These are phyloP conservation scores for Sipha maydis DNA, from an alignment of 2,888 invertebrate species.

Conservation along the genomic window DNA sequence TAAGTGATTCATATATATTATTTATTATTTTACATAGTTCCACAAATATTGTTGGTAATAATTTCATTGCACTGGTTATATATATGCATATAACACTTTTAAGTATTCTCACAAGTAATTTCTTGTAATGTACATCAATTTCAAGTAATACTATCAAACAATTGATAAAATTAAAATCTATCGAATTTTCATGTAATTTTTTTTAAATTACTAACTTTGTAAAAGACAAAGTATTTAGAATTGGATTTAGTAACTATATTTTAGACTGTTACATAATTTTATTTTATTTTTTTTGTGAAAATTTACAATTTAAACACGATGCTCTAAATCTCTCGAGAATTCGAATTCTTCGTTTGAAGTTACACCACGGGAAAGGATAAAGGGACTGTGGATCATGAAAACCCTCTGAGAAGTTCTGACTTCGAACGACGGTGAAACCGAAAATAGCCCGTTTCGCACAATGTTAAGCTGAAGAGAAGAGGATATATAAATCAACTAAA, in stretches of 20 bases:
- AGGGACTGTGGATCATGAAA: slow-evolving; percentile 2
- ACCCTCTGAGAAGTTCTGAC: slow-evolving; percentile 31
- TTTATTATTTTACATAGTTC: no score
- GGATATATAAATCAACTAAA: slow-evolving; percentile 44
- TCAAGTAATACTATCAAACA: neutral
- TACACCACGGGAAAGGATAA: neutral
- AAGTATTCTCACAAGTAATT: neutral
- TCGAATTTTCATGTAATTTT: neutral
- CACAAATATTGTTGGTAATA: no score
- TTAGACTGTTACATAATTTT: neutral
- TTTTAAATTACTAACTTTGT: neutral
- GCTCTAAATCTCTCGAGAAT: neutral
- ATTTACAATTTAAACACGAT: neutral
- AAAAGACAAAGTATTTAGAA: neutral
- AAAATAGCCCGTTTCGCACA: slow-evolving; percentile 28
- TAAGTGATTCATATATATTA: no score
- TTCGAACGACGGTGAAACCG: slow-evolving; percentile 18
- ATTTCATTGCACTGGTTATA: no score
- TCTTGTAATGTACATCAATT: neutral
- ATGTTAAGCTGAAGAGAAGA: neutral
- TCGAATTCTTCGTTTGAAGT: slow-evolving; percentile 32
- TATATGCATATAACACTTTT: no score
- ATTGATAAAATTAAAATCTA: neutral
- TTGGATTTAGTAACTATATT: neutral
- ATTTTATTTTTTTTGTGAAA: neutral